A percentile compares a stretch with the other conserved stretches of the same genome.
Evolutionary conservation across 23 tunicate species (phyloP).

Genomic region (Diplosoma virens): DNA sequence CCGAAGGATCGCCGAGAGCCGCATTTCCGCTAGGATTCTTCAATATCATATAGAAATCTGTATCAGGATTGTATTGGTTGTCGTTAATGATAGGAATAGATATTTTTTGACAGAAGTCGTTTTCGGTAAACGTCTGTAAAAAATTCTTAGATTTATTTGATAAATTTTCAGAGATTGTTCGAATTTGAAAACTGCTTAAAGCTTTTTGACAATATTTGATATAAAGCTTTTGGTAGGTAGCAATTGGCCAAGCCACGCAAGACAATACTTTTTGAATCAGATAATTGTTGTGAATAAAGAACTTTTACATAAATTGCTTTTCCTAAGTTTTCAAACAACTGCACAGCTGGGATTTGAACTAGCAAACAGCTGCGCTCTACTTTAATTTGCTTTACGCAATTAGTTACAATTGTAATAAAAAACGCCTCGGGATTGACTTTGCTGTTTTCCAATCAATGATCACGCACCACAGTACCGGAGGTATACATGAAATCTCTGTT

Average conservation of each 20-base stretch:
- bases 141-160: no score
- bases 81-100: slow-evolving; percentile 65
- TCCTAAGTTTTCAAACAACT: no score
- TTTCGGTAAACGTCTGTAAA: slow-evolving; percentile 49
- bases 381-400: no score
- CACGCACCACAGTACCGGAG: slow-evolving; percentile 58
- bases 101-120: slow-evolving; percentile 39
- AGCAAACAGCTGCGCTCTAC: no score
- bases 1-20: slow-evolving; percentile 67
- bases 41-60: slow-evolving; percentile 67
- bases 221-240: not conserved
- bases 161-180: no score
- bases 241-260: not conserved
- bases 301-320: no score
- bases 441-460: not conserved
- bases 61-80: slow-evolving; percentile 75
- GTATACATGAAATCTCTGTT: slow-evolving; percentile 72
- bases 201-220: not conserved
- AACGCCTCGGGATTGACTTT: no score
- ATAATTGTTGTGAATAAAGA: no score
- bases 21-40: slow-evolving; percentile 63
- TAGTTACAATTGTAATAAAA: no score
- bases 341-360: no score
- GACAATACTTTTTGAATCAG: not conserved
- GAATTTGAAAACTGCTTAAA: no score